phyloP scores from a whole-genome alignment of 2,113 vertebrate genomes.

The Speoplatyrhinus poulsoni region DNA sequence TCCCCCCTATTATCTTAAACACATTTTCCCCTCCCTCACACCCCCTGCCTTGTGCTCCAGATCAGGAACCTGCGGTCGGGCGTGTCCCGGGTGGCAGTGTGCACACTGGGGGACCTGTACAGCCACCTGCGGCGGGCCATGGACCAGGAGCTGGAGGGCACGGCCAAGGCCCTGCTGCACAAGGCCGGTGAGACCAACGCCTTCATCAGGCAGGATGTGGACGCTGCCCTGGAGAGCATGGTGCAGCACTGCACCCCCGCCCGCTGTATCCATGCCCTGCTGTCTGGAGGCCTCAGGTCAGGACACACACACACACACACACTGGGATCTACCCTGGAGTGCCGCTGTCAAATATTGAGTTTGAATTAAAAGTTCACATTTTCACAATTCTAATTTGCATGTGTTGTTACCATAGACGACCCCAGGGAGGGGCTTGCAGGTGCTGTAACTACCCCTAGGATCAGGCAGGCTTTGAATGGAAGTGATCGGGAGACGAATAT shows the following conservation, averaged over 20 bases:
- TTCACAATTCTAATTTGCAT: too few species aligned
- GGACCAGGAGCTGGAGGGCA: conserved; percentile 92
- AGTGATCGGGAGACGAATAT: too few species aligned
- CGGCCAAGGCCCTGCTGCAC: conserved; percentile 87
- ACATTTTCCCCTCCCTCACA: neutral
- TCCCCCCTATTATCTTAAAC: neutral
- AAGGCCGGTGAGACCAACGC: conserved; percentile 90
- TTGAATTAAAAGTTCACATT: too few species aligned
- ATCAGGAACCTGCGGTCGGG: conserved; percentile 94
- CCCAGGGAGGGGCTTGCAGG: too few species aligned
- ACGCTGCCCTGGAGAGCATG: conserved; percentile 89
- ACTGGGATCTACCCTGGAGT: neutral
- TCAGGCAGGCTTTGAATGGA: too few species aligned
- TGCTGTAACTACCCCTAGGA: too few species aligned
- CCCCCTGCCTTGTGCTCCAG: conserved; percentile 64
- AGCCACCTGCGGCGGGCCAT: conserved; percentile 85
- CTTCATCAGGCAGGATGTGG: conserved; percentile 93
- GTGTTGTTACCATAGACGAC: too few species aligned
- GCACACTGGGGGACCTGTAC: conserved; percentile 89
- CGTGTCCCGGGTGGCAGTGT: conserved; percentile 91
- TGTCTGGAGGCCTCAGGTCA: conserved; percentile 89
- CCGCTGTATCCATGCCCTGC: conserved; percentile 84
- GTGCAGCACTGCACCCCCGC: conserved; percentile 87
- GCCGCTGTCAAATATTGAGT: too few species aligned
- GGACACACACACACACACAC: conserved; percentile 5